Conservation (phyloP, 2,113 vertebrate species). For the Eidolon helvum region DNA sequence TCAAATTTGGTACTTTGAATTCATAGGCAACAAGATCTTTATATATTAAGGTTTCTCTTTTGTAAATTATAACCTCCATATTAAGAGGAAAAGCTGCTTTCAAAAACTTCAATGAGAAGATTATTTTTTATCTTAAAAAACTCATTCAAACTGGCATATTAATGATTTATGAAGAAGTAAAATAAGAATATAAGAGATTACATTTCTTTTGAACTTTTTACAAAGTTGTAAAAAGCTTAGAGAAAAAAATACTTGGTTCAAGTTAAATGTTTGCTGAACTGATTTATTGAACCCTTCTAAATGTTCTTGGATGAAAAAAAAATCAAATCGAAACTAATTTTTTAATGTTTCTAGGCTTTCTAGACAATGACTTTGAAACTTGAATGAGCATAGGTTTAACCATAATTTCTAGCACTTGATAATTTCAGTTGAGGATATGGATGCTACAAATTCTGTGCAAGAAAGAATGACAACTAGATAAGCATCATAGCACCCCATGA, state of each 20-base stretch:
- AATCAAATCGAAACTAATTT: background rate
- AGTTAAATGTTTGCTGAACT: constrained; percentile 55
- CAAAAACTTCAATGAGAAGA: constrained; percentile 24
- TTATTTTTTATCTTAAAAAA: constrained; percentile 50
- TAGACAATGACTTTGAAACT: constrained; percentile 41
- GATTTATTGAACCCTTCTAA: constrained; percentile 51
- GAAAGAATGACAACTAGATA: background rate
- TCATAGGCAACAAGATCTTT: background rate
- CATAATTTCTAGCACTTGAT: background rate
- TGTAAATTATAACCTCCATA: constrained; percentile 34
- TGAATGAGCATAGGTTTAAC: background rate
- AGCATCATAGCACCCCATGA: background rate
- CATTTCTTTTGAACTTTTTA: constrained; percentile 55
- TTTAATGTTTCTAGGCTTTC: background rate
- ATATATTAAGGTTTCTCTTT: background rate
- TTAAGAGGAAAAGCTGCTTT: constrained; percentile 46
- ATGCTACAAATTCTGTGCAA: background rate
- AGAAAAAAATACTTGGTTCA: constrained; percentile 12
- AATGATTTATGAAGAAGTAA: constrained; percentile 66
- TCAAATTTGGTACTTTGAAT: constrained; percentile 18
- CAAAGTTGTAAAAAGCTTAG: constrained; percentile 47
- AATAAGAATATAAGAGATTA: constrained; percentile 40
- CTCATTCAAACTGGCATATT: constrained; percentile 43
- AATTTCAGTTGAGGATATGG: background rate
- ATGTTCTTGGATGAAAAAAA: constrained; percentile 25